Evolutionary conservation across 2,888 invertebrate species (phyloP), one percentile per base, ranked within the genome.

Genomic region (Melieria picta): DNA sequence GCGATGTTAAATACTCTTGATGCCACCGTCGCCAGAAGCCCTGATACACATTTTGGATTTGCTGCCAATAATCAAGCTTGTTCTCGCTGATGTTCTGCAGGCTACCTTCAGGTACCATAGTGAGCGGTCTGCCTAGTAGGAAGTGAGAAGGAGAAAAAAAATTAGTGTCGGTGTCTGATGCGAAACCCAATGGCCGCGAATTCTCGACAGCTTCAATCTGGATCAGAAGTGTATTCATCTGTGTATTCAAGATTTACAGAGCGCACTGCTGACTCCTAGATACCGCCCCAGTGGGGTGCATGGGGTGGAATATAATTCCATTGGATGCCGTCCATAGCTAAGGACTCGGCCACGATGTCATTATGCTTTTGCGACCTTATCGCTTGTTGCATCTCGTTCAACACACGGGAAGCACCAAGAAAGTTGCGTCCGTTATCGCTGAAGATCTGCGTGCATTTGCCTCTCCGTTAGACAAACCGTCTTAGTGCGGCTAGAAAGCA

Each of bases 401-500:
- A 46, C 30, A 61, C 66, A 4, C 76, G 69, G 13, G 71, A 72
- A 10, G 69, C 73, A 9, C 73, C 74, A 7, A 72, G 48, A 60
- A 77, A 77, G 48, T 77, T 74, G 56, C 70, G 73, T 3, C 76
- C 75, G 42, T 75, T 74, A 57, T 72, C 70, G 45, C 74, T 76
- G 50, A 71, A 74, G 1, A 75, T 75, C 11, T 69, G 61, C 3
- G 43, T 58, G 11, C 71, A 76, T 62, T 68, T 73, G 0, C 73
- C 73, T n/a, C 69, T 64, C 5, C 71, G 69, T 10, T 73, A 56
- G 42, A 72, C 65, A 57, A 77, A 76, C 3, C 74, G 61, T 1
- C 73, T 47, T 5, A 73, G 13, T 4, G 74, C 75, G 1, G 75
- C 73, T 7, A 76, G 16, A 55, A 76, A 76, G 3, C 72, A 71